phyloP scores from a whole-genome alignment of 2,113 vertebrate genomes.

The Nothobranchius kuhntae region DNA sequence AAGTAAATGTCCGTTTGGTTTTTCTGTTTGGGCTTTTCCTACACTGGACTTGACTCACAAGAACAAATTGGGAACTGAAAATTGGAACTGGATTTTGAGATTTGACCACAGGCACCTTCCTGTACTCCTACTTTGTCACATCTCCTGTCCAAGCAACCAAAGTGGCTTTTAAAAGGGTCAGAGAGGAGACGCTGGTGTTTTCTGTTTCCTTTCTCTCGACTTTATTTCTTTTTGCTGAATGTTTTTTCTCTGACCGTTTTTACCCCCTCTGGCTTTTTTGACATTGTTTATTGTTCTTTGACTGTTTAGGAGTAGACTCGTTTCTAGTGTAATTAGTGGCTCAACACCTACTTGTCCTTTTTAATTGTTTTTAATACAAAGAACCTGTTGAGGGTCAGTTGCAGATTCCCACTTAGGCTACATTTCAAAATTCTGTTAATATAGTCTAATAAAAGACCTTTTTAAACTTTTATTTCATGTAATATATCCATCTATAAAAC shows the following conservation, averaged over 20 bases:
- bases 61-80: slow-evolving; percentile 71
- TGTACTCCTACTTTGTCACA: slow-evolving; percentile 35
- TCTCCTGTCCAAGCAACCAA: slow-evolving; percentile 41
- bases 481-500: slow-evolving; percentile 72
- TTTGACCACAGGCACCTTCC: slow-evolving; percentile 46
- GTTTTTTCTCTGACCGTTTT: slow-evolving; percentile 52
- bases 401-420: slow-evolving; percentile 99
- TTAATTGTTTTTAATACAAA: slow-evolving; percentile 77
- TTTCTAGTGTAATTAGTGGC: slow-evolving; percentile 68
- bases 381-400: slow-evolving; percentile 89
- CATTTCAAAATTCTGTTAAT: slow-evolving; percentile 99
- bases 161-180: slow-evolving; percentile 69
- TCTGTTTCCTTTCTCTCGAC: slow-evolving; percentile 43
- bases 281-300: slow-evolving; percentile 79
- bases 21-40: slow-evolving; percentile 42
- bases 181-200: slow-evolving; percentile 58
- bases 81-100: slow-evolving; percentile 73
- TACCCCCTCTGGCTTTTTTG: slow-evolving; percentile 71
- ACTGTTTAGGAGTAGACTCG: slow-evolving; percentile 78
- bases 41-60: slow-evolving; percentile 82
- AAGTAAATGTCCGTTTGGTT: slow-evolving; percentile 78
- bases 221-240: slow-evolving; percentile 75
- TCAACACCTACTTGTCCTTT: slow-evolving; percentile 73
- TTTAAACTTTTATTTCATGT: slow-evolving; percentile 76
- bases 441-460: slow-evolving; percentile 76